phyloP scores from a whole-genome alignment of 2,797 vertebrate genomes.

The Phrynocephalus guinanensis region DNA sequence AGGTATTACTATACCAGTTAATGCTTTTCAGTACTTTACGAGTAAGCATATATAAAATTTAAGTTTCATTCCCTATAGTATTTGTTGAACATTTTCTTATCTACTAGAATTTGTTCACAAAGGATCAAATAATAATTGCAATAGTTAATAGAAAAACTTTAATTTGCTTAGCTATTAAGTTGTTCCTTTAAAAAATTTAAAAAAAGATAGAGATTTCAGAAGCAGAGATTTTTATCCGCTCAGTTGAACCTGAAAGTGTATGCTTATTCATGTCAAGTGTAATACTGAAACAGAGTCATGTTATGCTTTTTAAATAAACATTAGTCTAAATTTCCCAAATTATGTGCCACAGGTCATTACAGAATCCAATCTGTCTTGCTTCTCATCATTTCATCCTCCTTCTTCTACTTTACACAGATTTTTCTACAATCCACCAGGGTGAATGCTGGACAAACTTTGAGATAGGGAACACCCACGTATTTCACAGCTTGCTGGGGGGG shows the following conservation, averaged over 20 bases:
- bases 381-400: not conserved
- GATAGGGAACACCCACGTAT: not conserved
- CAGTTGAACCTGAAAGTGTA: not conserved
- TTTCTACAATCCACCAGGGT: not conserved
- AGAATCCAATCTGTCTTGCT: not conserved
- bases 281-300: not conserved
- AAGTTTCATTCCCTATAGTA: not conserved
- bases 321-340: not conserved
- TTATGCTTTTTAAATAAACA: not conserved
- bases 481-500: not conserved
- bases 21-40: not conserved
- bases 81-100: not conserved
- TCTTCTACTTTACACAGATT: not conserved
- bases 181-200: not conserved
- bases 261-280: not conserved
- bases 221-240: not conserved
- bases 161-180: not conserved
- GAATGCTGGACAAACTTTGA: accelerated
- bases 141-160: not conserved
- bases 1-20: not conserved
- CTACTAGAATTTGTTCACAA: not conserved
- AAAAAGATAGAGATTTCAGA: not conserved
- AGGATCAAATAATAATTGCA: not conserved
- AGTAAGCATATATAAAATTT: not conserved
- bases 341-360: not conserved